These are phyloP conservation scores for Smittia sp. DNA, from an alignment of 2,888 invertebrate species.

Conservation along the genomic window DNA sequence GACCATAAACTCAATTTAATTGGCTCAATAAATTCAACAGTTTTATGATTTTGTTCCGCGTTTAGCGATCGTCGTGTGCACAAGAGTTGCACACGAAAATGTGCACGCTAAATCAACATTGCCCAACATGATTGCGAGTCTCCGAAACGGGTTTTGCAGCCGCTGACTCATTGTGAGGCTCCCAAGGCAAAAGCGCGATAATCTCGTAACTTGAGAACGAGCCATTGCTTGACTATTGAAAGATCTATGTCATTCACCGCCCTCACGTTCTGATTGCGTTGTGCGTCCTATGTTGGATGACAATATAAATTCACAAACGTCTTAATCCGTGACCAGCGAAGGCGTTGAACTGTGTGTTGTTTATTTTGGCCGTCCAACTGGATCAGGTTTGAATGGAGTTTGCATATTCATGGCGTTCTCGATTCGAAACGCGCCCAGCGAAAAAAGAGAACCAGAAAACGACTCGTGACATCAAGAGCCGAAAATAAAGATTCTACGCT, in stretches of 20 bases:
- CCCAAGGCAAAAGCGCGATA: too few relatives aligned
- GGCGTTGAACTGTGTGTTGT: slow-evolving; percentile 10
- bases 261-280: slow-evolving; percentile 6
- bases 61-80: slow-evolving; percentile 13
- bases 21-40: not conserved
- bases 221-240: not conserved
- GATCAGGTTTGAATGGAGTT: slow-evolving; percentile 4
- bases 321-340: not conserved
- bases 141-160: not conserved
- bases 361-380: not conserved
- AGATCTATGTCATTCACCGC: slow-evolving; percentile 7
- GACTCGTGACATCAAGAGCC: not conserved
- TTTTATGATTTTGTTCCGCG: slow-evolving; percentile 18
- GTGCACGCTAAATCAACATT: slow-evolving; percentile 6
- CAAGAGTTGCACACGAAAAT: not conserved
- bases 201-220: too few relatives aligned
- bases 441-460: not conserved
- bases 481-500: not conserved
- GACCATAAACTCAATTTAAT: slow-evolving; percentile 19
- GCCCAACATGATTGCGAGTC: slow-evolving; percentile 16
- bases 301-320: not conserved
- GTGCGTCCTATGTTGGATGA: not conserved
- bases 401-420: slow-evolving; percentile 4
- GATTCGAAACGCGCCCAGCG: not conserved
- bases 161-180: not conserved